A percentile compares a stretch with the other conserved stretches of the same genome.
Evolutionary conservation across 2,797 vertebrate genomes (phyloP).

Genomic region (Rhinogobio ventralis): DNA sequence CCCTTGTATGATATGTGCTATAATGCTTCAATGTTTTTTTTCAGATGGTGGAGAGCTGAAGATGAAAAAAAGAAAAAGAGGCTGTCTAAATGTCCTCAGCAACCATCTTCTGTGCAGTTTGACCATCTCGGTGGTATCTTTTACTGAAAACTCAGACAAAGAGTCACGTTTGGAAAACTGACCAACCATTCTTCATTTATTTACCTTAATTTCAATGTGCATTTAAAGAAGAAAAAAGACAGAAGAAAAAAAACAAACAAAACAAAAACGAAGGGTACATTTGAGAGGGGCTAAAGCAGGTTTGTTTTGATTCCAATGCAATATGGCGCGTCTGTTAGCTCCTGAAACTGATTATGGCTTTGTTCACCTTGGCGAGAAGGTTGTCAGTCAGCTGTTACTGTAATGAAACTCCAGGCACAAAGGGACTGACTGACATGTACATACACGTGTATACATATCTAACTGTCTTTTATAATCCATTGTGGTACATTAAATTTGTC

Average conservation of each 20-base stretch:
- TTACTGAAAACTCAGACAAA: constrained; percentile 66
- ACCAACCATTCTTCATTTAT: constrained; percentile 79
- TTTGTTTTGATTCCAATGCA: constrained; percentile 79
- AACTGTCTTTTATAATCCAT: constrained; percentile 85
- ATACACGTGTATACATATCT: constrained; percentile 86
- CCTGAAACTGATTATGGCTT: constrained; percentile 71
- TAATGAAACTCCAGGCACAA: constrained; percentile 82
- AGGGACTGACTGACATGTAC: constrained; percentile 89
- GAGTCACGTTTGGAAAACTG: constrained; percentile 83
- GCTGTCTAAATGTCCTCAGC: constrained; percentile 65
- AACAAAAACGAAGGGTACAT: constrained; percentile 65
- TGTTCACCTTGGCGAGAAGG: constrained; percentile 75
- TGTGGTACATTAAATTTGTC: constrained; percentile 91
- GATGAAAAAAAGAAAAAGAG: constrained; percentile 70
- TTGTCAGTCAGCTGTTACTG: constrained; percentile 80
- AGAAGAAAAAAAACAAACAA: constrained; percentile 34
- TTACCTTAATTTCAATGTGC: constrained; percentile 75
- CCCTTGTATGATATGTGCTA: background rate
- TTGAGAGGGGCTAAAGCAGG: constrained; percentile 70
- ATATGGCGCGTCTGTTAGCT: constrained; percentile 71
- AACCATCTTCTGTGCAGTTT: constrained; percentile 77
- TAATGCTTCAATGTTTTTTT: constrained; percentile 19
- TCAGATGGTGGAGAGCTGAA: constrained; percentile 98
- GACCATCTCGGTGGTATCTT: constrained; percentile 40
- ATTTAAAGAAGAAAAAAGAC: constrained; percentile 63